These are phyloP conservation scores for Melanerpes formicivorus DNA, from an alignment of 2,113 vertebrate species.

Conservation along the genomic window DNA sequence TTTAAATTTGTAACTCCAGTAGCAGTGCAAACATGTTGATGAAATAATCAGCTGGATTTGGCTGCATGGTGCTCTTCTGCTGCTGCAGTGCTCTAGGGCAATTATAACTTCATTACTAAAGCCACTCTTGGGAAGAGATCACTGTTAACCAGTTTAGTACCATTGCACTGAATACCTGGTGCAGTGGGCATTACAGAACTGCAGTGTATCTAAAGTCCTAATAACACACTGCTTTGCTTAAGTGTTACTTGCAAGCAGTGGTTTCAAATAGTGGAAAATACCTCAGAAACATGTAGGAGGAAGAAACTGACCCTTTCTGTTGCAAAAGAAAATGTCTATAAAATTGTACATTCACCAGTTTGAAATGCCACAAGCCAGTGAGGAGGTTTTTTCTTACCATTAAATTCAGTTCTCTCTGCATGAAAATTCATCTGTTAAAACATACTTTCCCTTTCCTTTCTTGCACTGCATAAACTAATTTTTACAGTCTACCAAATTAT, in stretches of 20 bases:
- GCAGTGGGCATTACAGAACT: background rate
- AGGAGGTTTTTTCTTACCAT: background rate
- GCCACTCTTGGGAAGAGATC: background rate
- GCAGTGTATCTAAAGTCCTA: background rate
- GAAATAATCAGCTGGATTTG: slow-evolving; percentile 19
- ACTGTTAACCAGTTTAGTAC: background rate
- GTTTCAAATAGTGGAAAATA: background rate
- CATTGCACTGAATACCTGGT: background rate
- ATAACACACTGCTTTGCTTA: background rate
- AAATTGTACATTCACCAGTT: background rate
- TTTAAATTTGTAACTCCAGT: background rate
- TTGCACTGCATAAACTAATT: background rate
- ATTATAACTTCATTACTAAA: background rate
- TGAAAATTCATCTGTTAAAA: background rate
- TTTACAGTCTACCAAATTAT: background rate
- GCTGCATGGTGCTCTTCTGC: background rate
- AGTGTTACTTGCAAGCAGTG: background rate
- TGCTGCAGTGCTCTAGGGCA: background rate
- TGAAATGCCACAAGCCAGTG: background rate
- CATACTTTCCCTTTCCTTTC: background rate
- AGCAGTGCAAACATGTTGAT: slow-evolving; percentile 6
- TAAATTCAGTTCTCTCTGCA: background rate
- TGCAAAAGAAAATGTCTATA: background rate
- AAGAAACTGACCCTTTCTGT: background rate
- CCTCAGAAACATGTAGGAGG: background rate